Evolutionary conservation across 2,113 vertebrate genomes (phyloP).

Genomic region (Anthoscopus minutus): DNA sequence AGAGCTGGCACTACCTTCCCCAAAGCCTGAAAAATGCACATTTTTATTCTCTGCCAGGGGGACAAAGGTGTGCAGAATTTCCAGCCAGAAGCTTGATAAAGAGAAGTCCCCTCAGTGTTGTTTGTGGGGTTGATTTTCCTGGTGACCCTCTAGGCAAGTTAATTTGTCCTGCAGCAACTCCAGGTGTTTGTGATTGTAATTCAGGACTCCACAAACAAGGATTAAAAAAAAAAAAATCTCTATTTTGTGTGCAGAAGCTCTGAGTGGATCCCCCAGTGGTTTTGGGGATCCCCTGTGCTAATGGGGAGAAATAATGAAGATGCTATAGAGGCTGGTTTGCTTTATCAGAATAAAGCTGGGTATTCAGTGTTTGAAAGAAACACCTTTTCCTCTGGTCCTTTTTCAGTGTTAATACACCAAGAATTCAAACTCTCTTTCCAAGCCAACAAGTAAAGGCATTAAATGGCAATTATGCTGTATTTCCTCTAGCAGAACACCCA

Average conservation of each 20-base stretch:
- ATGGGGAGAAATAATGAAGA: neutral
- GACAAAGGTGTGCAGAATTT: neutral
- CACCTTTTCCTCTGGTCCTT: neutral
- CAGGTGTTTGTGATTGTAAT: neutral
- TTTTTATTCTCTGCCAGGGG: neutral
- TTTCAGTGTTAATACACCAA: neutral
- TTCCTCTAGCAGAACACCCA: neutral
- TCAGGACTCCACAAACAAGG: neutral
- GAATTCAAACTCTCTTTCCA: neutral
- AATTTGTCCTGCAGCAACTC: neutral
- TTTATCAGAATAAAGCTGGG: neutral
- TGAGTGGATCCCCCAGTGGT: neutral
- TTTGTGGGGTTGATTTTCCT: neutral
- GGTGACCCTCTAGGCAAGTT: neutral
- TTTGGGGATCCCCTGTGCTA: neutral
- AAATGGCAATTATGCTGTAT: neutral
- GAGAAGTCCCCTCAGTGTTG: neutral
- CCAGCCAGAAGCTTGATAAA: neutral
- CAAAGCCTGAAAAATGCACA: neutral
- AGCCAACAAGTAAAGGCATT: neutral
- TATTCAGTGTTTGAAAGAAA: neutral
- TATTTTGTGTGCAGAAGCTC: neutral
- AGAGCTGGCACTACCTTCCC: neutral
- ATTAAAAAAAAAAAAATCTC: neutral
- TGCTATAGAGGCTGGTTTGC: neutral